Evolutionary conservation across 2,113 vertebrate species (phyloP), one percentile per base, ranked within the genome.

Genomic region (Passerina amoena): DNA sequence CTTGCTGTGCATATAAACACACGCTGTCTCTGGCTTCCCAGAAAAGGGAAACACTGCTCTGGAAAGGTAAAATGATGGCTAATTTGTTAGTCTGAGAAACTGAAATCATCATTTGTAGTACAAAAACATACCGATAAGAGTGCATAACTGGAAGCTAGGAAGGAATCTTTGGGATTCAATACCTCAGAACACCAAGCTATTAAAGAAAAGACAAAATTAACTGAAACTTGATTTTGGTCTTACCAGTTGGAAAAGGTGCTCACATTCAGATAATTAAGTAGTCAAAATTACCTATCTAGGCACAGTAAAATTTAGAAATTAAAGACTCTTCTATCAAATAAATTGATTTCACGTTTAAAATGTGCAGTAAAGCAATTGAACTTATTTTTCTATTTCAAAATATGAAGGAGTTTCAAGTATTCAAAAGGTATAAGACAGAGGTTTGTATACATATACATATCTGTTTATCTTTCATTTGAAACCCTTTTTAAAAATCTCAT

Each of bases 1-100:
- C 44, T 79, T 0, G 0, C 13, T 30, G 15, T 28, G 19, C 19
- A 22, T 33, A 21, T 24, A 69, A 68, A 54, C 16, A 47, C 5
- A 18, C 42, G 44, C 11, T 72, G 24, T 59, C 31, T 82, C 48
- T 73, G 54, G 24, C 30, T 73, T 57, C 50, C 8, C 42, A 63
- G 40, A 18, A 82, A 51, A 64, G 13, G 66, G 25, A 86, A 88
- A 42, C 5, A 10, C 5, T 57, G 16, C 50, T 69, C 76, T 88
- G 45, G 42, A 76, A 57, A 94, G 47, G 45, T 59, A 44, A 69
- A 27, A 42, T n/a, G 18, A 63, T 53, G 30, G 30, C 17, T 47
- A 37, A 9, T 28, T 4, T 53, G 44, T n/a, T 25, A 60, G 22
- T 18, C 10, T 47, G 48, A 63, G 51, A 89, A 87, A 80, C 12